Conservation (phyloP, 2,888 invertebrate species). For the Cremastinae sp. region DNA sequence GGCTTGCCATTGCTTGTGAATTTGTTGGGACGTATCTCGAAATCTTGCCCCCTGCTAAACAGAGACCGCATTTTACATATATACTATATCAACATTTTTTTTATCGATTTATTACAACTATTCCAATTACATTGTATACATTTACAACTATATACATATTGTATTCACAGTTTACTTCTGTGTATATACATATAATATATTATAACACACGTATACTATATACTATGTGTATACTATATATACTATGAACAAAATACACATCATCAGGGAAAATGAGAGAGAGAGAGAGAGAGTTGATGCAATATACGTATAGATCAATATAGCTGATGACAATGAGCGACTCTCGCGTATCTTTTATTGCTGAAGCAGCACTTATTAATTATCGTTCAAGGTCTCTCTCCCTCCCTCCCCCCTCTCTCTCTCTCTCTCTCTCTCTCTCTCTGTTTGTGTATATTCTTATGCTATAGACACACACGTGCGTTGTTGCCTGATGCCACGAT, state of each 20-base stretch:
- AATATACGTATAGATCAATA: slow-evolving; percentile 62
- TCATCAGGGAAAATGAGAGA: slow-evolving; percentile 3
- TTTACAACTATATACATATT: slow-evolving; percentile 37
- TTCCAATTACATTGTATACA: slow-evolving; percentile 29
- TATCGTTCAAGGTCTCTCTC: no score
- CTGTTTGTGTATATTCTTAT: no score
- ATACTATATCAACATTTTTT: slow-evolving; percentile 24
- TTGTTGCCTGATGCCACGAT: no score
- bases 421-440: no score
- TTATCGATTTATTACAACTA: slow-evolving; percentile 12
- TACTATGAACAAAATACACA: slow-evolving; percentile 14
- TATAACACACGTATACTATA: background rate
- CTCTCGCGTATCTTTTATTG: slow-evolving; percentile 38
- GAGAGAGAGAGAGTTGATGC: slow-evolving; percentile 64
- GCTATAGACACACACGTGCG: no score
- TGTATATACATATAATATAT: slow-evolving; percentile 15
- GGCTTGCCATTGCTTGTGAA: slow-evolving; percentile 86
- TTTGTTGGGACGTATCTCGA: slow-evolving; percentile 88
- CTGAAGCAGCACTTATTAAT: background rate
- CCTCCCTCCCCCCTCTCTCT: no score
- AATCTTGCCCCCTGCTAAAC: slow-evolving; percentile 83
- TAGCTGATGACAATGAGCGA: slow-evolving; percentile 60
- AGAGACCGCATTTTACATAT: no score
- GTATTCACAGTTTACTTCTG: slow-evolving; percentile 42
- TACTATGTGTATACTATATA: slow-evolving; percentile 13